These are phyloP conservation scores for Pipistrellus pygmaeus DNA, from an alignment of 2,797 vertebrate species.

Conservation along the genomic window DNA sequence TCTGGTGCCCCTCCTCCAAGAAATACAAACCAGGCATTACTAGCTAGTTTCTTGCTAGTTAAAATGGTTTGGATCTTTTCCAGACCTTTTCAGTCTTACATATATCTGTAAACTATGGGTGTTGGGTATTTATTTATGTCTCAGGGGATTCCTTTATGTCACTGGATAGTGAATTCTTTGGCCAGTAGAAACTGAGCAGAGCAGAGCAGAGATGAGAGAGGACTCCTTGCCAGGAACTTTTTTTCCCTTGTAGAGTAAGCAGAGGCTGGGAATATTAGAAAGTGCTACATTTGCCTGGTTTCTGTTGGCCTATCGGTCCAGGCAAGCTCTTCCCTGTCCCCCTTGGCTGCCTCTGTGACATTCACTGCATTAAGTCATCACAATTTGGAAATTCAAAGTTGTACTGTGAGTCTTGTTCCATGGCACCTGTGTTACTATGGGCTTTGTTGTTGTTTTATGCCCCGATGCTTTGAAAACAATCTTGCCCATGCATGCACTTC, in stretches of 20 bases:
- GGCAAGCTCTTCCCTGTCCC: background rate
- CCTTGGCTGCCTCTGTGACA: background rate
- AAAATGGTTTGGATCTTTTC: conserved; percentile 86
- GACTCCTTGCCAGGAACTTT: background rate
- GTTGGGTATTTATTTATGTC: conserved; percentile 6
- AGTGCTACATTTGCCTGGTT: background rate
- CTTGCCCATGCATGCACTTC: background rate
- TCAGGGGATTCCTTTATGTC: conserved; percentile 54
- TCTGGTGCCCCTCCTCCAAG: conserved; percentile 88
- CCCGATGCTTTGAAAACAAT: conserved; percentile 5
- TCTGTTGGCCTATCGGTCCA: background rate
- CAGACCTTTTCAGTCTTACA: conserved; percentile 46
- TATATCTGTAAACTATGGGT: conserved; percentile 67
- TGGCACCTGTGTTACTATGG: background rate
- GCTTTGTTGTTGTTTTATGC: background rate
- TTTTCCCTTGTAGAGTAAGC: background rate
- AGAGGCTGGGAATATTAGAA: background rate
- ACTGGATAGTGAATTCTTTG: conserved; percentile 49
- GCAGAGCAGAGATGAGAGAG: background rate
- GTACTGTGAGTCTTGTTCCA: background rate
- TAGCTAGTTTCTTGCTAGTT: conserved; percentile 86
- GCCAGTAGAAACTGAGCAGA: background rate
- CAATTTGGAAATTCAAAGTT: background rate
- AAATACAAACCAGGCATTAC: conserved; percentile 90
- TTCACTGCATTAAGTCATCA: background rate